These are phyloP conservation scores for Lathamus discolor DNA, from an alignment of 2,113 vertebrate genomes.

Conservation along the genomic window DNA sequence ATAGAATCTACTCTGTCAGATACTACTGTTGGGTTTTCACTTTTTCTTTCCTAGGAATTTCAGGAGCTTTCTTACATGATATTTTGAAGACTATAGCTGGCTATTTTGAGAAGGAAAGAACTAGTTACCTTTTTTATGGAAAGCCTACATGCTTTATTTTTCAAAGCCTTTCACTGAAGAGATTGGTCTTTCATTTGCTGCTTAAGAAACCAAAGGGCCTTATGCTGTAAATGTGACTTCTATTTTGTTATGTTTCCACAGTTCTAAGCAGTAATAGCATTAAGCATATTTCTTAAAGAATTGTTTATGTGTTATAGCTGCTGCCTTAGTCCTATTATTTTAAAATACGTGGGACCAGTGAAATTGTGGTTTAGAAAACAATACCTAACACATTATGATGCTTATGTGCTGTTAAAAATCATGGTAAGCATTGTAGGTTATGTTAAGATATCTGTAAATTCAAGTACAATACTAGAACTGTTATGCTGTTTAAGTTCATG, in stretches of 20 bases:
- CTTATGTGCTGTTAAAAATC: constrained; percentile 50
- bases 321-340: constrained; percentile 66
- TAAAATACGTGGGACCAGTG: constrained; percentile 71
- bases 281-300: constrained; percentile 58
- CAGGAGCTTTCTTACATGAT: constrained; percentile 50
- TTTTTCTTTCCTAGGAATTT: constrained; percentile 59
- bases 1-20: constrained; percentile 15
- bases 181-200: constrained; percentile 73
- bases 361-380: constrained; percentile 57
- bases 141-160: constrained; percentile 67
- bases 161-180: constrained; percentile 67
- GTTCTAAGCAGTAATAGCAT: constrained; percentile 44
- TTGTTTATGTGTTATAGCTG: constrained; percentile 53
- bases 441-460: constrained; percentile 8
- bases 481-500: neutral
- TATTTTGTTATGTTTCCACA: constrained; percentile 69
- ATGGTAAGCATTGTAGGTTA: constrained; percentile 12
- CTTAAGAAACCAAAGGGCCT: constrained; percentile 79
- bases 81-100: constrained; percentile 51
- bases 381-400: constrained; percentile 21
- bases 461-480: constrained; percentile 27
- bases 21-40: constrained; percentile 44
- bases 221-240: constrained; percentile 77
- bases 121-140: constrained; percentile 55
- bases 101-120: constrained; percentile 67